Base-by-base conservation (phyloP, 2,113 vertebrate species). In the Pseudois nayaur region DNA sequence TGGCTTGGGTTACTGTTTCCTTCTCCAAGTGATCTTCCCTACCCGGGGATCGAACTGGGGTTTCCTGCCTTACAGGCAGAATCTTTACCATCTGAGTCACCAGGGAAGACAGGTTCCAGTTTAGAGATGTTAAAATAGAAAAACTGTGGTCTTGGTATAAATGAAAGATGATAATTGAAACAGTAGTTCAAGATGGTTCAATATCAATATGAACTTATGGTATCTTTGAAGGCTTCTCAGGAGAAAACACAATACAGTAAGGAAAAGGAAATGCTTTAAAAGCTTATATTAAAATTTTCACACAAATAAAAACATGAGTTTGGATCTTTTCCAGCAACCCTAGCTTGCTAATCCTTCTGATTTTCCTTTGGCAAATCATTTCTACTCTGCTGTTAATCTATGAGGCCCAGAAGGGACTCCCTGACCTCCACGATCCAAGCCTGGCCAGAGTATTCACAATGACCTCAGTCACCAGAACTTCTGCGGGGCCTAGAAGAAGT, bases 311-410 rank as follows among this genome's bases (percentile, higher is more conserved):
- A 59, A 59, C 5, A 55, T 16, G 25, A 4, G 1, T 50, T 92
- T 27, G 2, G 16, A 23, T 40, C 54, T 88, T 87, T 55, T n/a
- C 17, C 3, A 85, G 57, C 27, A 4, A 36, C 2, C 8, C 45
- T 87, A 25, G 60, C n/a, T 89, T 87, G 14, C 29, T 31, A 19
- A 16, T 81, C 7, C 52, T 59, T 8, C 33, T 50, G 17, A 36
- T 86, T 85, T 91, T 85, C 59, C 57, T 94, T 74, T 83, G 57
- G 27, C 27, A 94, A 84, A 57, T 95, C 9, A 88, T 85, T 91
- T 15, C 25, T 48, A 6, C 17, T 93, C 17, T 2, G 43, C 40
- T 78, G 2, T 43, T 43, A 36, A 48, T n/a, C 31, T 60, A 13
- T 36, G 48, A 89, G 12, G n/a, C 45, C n/a, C 54, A 29, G 12